phyloP scores from a whole-genome alignment of 64 coral and sea anemone species.

The Porites lutea region DNA sequence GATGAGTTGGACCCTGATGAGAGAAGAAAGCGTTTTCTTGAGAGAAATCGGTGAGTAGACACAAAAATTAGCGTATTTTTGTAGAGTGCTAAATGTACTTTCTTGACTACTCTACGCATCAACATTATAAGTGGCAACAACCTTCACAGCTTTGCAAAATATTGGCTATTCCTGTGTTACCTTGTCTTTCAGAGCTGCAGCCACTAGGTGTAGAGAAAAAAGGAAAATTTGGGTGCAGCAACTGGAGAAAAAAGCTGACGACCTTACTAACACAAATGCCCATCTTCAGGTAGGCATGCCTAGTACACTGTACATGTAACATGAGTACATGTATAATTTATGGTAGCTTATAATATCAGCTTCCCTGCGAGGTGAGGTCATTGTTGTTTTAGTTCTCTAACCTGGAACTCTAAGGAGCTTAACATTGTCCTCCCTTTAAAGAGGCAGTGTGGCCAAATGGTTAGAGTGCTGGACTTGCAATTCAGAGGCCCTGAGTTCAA shows the following conservation, averaged over 20 bases:
- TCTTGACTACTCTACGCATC: neutral
- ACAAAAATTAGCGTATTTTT: too few relatives aligned
- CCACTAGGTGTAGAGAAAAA: slow-evolving; percentile 97
- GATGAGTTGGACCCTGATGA: slow-evolving; percentile 97
- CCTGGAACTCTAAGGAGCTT: too few relatives aligned
- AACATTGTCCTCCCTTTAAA: too few relatives aligned
- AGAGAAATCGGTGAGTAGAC: slow-evolving; percentile 91
- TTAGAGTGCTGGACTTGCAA: too few relatives aligned
- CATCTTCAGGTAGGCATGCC: slow-evolving; percentile 79
- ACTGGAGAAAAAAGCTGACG: slow-evolving; percentile 98
- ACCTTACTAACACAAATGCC: slow-evolving; percentile 82
- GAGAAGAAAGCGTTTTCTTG: slow-evolving; percentile 93
- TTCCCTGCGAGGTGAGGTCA: too few relatives aligned
- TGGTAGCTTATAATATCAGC: too few relatives aligned
- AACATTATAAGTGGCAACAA: too few relatives aligned
- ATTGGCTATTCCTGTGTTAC: neutral
- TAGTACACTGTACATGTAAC: neutral
- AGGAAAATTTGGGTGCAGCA: slow-evolving; percentile 99
- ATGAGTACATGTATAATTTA: neutral
- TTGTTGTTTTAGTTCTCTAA: too few relatives aligned
- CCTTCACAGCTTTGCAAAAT: too few relatives aligned
- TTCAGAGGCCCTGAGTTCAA: too few relatives aligned
- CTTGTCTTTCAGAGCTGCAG: slow-evolving; percentile 85
- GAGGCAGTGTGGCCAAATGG: too few relatives aligned
- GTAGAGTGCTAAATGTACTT: neutral